Base-by-base conservation (phyloP, 1,140 invertebrate species). In the Lordiphosa collinella region DNA sequence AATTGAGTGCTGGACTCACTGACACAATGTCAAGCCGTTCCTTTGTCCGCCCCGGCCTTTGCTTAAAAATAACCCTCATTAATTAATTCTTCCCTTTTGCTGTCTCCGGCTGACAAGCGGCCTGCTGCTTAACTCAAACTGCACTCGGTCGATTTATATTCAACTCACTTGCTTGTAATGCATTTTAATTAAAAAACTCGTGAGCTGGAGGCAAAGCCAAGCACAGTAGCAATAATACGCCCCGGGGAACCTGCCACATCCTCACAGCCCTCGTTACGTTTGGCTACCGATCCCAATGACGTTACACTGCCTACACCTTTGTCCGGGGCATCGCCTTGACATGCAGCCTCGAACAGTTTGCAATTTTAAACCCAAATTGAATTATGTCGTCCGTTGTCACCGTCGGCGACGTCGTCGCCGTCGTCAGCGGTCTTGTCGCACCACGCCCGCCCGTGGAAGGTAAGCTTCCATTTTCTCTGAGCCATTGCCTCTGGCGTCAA, bases 291-390 rank as follows among this genome's bases (percentile, higher is more conserved):
- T 50, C 16, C 12, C 22, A 25, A 25, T 25, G 22, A 25, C 22
- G 22, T 25, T 25, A 25, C 6, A 1, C 13, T 31, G n/a, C 10
- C 12, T n/a, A 57, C 41, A 56, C 18, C 50, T 61, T 37, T 58
- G 50, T 35, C 52, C 52, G 61, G 40, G 56, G 54, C 40, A 37
- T 61, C 53, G 49, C 74, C 74, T 72, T 60, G 50, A 72, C 64
- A 78, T 68, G 57, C 54, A 35, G 36, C 50, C 18, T 54, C 55
- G 55, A 65, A 57, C 63, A 71, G 69, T 53, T 80, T 82, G 76
- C 76, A 80, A 82, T 80, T 80, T 80, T 82, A 82, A 80, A 68
- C 70, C 76, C 76, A 76, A 84, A 84, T 84, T 82, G 62, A 82
- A 82, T 71, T 82, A 82, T 38, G 16, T 31, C 50, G 29, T 52